Percentiles rank a stretch among this genome's conserved stretches.
Conservation (phyloP, 2,888 invertebrate species). For the Drosophila quinaria region DNA sequence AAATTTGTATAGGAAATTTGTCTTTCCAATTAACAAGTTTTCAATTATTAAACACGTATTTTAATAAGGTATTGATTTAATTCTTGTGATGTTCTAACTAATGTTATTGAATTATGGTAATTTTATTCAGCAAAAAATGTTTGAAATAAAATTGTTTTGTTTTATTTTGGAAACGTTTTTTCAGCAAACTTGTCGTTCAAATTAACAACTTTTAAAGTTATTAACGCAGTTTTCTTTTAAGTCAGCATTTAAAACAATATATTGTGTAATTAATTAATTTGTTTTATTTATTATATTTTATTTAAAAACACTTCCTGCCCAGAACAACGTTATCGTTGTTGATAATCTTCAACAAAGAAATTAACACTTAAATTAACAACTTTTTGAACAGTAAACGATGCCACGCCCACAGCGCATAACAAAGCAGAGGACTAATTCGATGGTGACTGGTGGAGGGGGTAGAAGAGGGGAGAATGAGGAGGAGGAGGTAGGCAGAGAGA, state of each 20-base stretch:
- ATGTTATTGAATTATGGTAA: no score
- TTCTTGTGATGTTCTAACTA: no score
- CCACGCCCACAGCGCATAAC: conserved; percentile 38
- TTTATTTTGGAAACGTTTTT: no score
- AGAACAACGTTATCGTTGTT: background rate
- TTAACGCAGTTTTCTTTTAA: no score
- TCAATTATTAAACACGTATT: background rate
- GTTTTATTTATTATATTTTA: background rate
- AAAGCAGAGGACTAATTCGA: background rate
- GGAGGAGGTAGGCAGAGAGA: background rate
- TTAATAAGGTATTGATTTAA: no score
- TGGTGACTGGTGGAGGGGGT: background rate
- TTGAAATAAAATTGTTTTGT: no score
- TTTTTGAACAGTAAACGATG: conserved; percentile 5
- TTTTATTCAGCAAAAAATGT: no score
- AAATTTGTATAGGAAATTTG: background rate
- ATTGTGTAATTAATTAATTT: no score
- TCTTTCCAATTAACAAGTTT: background rate
- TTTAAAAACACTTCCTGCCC: background rate
- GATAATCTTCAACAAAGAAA: background rate
- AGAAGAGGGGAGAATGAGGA: background rate
- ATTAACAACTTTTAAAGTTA: no score
- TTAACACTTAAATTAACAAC: conserved; percentile 20
- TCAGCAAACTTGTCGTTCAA: no score
- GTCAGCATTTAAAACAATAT: no score